Percentiles rank a stretch among this genome's conserved stretches.
phyloP scores from a whole-genome alignment of 2,888 invertebrate species.

The Eilema griseolum region DNA sequence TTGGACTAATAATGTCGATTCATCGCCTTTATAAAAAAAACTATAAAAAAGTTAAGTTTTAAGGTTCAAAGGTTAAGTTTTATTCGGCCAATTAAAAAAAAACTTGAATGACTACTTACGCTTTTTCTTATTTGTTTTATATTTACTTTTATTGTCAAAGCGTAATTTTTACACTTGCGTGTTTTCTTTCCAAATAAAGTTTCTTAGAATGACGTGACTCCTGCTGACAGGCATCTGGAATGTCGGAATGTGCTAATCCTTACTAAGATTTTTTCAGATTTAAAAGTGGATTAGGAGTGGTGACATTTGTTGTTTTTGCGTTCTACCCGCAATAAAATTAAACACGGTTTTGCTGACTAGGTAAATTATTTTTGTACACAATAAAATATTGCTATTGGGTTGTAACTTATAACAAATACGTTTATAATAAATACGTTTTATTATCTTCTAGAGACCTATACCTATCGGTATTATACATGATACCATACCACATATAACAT shows the following conservation, averaged over 20 bases:
- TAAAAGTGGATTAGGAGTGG: background rate
- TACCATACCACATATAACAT: no score
- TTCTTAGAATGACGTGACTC: background rate
- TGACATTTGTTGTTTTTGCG: background rate
- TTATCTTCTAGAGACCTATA: no score
- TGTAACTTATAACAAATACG: background rate
- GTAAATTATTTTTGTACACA: no score
- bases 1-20: background rate
- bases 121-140: background rate
- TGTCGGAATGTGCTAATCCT: background rate
- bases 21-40: background rate
- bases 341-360: background rate
- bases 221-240: background rate
- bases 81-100: background rate
- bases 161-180: background rate
- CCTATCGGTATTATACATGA: no score
- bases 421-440: background rate
- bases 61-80: background rate
- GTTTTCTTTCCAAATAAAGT: background rate
- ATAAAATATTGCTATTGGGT: background rate
- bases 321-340: constrained; percentile 1
- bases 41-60: background rate
- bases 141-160: background rate
- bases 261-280: background rate
- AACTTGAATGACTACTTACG: background rate